Evolutionary conservation across 1,140 invertebrate species (phyloP), one percentile per base, ranked within the genome.

Genomic region (Drosophila punjabiensis): DNA sequence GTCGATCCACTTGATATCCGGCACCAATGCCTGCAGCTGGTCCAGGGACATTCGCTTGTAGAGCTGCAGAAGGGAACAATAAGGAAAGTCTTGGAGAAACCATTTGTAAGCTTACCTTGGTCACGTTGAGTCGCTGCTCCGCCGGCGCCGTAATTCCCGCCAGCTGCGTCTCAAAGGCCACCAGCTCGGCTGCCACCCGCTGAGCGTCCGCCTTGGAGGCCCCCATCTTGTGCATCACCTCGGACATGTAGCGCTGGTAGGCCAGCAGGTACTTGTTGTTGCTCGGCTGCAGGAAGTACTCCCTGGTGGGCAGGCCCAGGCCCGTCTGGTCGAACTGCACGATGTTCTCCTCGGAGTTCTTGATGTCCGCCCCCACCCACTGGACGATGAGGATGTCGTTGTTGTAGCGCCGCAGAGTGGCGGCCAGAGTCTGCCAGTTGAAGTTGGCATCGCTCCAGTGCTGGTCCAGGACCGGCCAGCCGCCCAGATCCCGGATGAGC

Each of bases 251-350:
- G 47, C 94, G 94, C 87, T 96, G 95, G 85, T 98, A 98, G 3
- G 97, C 97, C 43, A 96, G 94, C 28, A 98, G 92, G 81, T 97
- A 97, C 35, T 95, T 94, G 68, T 94, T 93, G 83, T 97, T 96
- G 1, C 94, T 94, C 18, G 95, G 93, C 86, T 96, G 95, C 16
- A 98, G 94, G 93, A 96, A 98, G 90, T 98, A 98, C 82, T 98
- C 97, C 59, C 96, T 94, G 14, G 96, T 97, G 13, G 97, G 97
- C 71, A 98, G 94, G 24, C 97, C 97, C 76, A 98, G 94, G n/a
- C 95, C 95, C 0, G 97, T 96, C 93, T 98, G 97, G 94, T 98
- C 97, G 77, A 98, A 95, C 93, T 98, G 97, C 78, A 98, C 97
- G 4, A 98, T 95, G 92, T 98, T 97, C 84, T 96, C 95, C 79